phyloP scores from a whole-genome alignment of 2,113 vertebrate species.

The Pan paniscus region DNA sequence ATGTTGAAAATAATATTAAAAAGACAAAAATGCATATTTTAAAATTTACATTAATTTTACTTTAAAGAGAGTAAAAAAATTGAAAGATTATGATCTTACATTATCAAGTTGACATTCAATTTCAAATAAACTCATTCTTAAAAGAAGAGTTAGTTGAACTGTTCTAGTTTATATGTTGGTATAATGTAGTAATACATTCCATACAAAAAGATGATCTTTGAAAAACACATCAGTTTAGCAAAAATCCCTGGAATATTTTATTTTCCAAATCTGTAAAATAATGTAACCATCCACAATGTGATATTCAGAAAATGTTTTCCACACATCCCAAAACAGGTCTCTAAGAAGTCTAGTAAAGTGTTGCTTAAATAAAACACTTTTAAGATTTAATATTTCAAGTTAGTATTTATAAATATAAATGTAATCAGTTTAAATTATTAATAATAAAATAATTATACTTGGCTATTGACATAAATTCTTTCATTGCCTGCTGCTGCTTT shows the following conservation, averaged over 20 bases:
- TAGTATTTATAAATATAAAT: background rate
- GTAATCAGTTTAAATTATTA: background rate
- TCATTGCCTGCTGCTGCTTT: background rate
- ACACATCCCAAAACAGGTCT: background rate
- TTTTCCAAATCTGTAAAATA: background rate
- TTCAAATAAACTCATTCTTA: slow-evolving; percentile 10
- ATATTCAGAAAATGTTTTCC: background rate
- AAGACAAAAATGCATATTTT: background rate
- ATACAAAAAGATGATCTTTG: background rate
- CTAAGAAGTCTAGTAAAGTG: background rate
- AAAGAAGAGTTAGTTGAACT: background rate
- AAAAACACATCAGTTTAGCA: background rate
- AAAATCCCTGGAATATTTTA: background rate
- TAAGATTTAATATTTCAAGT: background rate
- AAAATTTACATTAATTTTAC: background rate
- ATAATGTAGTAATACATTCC: background rate
- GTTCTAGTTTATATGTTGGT: background rate
- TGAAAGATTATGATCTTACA: background rate
- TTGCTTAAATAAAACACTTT: background rate
- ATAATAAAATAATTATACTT: background rate
- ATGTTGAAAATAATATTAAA: background rate
- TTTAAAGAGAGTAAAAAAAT: slow-evolving; percentile 22
- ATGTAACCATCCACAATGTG: background rate
- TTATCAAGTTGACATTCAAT: background rate
- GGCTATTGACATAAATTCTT: background rate